Evolutionary conservation across 2,888 invertebrate genomes (phyloP).

Genomic region (Pardosa pseudoannulata): DNA sequence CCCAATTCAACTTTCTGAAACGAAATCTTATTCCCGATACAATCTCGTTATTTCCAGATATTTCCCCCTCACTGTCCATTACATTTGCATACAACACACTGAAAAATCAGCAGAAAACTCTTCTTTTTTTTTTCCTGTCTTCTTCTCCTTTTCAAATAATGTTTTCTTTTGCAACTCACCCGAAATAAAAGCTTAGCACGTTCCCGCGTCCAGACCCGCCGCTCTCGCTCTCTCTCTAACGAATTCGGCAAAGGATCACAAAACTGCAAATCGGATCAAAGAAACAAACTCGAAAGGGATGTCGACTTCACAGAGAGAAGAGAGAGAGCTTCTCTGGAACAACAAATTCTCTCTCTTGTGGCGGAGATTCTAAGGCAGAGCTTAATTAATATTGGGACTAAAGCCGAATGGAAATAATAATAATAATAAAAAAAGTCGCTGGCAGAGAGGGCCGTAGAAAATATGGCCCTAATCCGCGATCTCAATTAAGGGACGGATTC

Average conservation of each 20-base stretch:
- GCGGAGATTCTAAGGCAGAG: not conserved
- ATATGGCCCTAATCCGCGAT: conserved; percentile 10
- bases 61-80: not conserved
- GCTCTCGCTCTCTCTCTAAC: no score
- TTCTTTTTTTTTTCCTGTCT: not conserved
- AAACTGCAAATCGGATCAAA: conserved; percentile 8
- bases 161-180: not conserved
- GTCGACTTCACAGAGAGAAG: not conserved
- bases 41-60: conserved; percentile 7
- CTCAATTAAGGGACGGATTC: conserved; percentile 12
- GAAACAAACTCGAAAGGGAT: not conserved
- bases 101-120: not conserved
- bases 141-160: not conserved
- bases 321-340: not conserved
- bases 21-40: not conserved
- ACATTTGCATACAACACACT: not conserved
- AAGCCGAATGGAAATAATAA: not conserved
- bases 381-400: conserved; percentile 15
- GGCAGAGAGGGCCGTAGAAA: not conserved
- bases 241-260: not conserved
- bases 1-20: no score
- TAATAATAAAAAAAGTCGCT: not conserved
- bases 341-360: conserved; percentile 8
- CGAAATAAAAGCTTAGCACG: not conserved
- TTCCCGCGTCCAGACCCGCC: not conserved